These are phyloP conservation scores for Typhlichthys eigenmanni DNA, from an alignment of 2,797 vertebrate genomes.

Conservation along the genomic window DNA sequence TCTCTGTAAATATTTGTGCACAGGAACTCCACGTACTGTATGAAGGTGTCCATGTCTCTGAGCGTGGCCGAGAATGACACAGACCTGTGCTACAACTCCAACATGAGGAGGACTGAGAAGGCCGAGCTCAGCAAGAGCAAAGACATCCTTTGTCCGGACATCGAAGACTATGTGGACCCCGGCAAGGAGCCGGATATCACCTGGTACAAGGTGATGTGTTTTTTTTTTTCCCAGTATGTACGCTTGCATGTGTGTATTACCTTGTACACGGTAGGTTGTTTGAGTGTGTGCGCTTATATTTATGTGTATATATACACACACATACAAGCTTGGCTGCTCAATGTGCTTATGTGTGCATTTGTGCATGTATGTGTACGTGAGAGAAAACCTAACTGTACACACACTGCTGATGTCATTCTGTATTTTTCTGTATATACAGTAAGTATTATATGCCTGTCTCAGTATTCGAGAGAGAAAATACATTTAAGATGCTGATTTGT, in stretches of 20 bases:
- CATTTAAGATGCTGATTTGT: constrained; percentile 44
- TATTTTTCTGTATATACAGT: constrained; percentile 1
- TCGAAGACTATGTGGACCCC: constrained; percentile 90
- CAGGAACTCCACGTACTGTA: constrained; percentile 98
- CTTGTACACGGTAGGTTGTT: constrained; percentile 1
- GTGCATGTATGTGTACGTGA: background rate
- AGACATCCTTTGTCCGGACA: constrained; percentile 93
- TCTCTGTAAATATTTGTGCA: background rate
- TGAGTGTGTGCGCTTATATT: constrained; percentile 7
- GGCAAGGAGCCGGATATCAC: constrained; percentile 90
- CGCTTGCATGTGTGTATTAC: constrained; percentile 8
- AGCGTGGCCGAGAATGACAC: constrained; percentile 97
- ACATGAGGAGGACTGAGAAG: constrained; percentile 95
- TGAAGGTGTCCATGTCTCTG: constrained; percentile 99
- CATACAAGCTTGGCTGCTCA: too few species aligned
- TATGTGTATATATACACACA: too few species aligned
- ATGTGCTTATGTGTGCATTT: constrained; percentile 5
- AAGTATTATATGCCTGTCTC: constrained; percentile 21
- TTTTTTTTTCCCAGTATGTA: background rate
- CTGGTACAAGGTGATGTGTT: constrained; percentile 85
- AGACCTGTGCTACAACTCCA: constrained; percentile 95
- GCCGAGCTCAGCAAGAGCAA: constrained; percentile 98
- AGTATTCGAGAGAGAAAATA: constrained; percentile 31
- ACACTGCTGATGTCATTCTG: background rate
- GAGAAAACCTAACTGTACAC: background rate